Evolutionary conservation across 1,140 invertebrate genomes (phyloP).

Genomic region (Tribolium madens): DNA sequence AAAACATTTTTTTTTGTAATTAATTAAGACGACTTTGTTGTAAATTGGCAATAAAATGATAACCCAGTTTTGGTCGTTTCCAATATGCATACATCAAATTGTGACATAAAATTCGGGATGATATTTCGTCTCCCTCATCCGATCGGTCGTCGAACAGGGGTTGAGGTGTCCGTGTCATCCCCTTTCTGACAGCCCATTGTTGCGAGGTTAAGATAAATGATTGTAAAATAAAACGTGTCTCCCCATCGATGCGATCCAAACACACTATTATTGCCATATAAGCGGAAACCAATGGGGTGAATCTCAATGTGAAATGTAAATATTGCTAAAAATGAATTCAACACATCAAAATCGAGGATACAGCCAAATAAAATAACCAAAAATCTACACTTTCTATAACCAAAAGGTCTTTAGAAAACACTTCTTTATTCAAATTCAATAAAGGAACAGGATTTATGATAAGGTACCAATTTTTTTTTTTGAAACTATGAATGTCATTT

Average conservation of each 20-base stretch:
- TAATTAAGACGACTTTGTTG: too few relatives aligned
- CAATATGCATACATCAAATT: slow-evolving; percentile 36
- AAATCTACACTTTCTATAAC: slow-evolving; percentile 2
- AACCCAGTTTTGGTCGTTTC: neutral
- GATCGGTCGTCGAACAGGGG: slow-evolving; percentile 52
- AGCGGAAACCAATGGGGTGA: slow-evolving; percentile 60
- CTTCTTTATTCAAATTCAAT: too few relatives aligned
- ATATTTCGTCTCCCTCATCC: slow-evolving; percentile 41
- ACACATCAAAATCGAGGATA: slow-evolving; percentile 22
- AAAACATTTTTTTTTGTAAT: too few relatives aligned
- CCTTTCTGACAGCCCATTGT: slow-evolving; percentile 62
- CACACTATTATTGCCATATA: slow-evolving; percentile 58
- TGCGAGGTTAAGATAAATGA: slow-evolving; percentile 64
- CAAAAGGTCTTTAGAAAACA: neutral
- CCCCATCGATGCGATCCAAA: slow-evolving; percentile 53
- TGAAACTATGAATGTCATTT: too few relatives aligned
- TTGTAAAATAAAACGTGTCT: slow-evolving; percentile 62
- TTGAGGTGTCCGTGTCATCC: slow-evolving; percentile 61
- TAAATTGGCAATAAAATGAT: neutral
- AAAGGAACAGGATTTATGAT: too few relatives aligned
- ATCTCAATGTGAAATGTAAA: slow-evolving; percentile 55
- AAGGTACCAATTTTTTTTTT: too few relatives aligned
- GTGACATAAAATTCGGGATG: slow-evolving; percentile 34
- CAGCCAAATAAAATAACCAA: slow-evolving; percentile 17
- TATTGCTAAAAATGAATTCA: slow-evolving; percentile 45